Conservation (phyloP, 1,140 invertebrate species). For the Heterodera schachtii region DNA sequence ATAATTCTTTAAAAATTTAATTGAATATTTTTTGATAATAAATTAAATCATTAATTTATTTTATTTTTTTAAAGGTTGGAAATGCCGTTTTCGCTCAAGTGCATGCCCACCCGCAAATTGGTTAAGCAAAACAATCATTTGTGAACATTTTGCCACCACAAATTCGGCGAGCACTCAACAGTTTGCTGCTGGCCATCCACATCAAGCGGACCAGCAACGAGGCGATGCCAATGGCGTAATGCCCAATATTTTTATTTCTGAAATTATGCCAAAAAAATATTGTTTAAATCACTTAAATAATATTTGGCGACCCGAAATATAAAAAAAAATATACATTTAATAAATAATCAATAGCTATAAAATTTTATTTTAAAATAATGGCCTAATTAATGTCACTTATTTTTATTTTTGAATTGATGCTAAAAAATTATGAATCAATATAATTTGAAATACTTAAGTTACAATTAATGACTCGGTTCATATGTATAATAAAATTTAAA, state of each 20-base stretch:
- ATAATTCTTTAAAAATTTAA: too few species aligned
- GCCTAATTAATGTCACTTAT: too few species aligned
- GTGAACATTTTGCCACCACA: conserved; percentile 19
- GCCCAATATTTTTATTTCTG: neutral
- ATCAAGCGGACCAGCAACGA: neutral
- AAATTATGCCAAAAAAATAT: neutral
- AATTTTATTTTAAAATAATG: neutral
- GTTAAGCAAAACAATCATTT: conserved; percentile 2
- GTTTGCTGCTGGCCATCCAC: neutral
- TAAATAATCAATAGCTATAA: neutral
- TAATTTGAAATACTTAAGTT: too few species aligned
- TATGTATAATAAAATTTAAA: too few species aligned
- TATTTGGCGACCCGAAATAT: neutral
- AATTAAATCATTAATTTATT: neutral
- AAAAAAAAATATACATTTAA: too few species aligned
- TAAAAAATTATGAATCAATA: too few species aligned
- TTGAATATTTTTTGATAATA: neutral
- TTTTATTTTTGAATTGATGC: too few species aligned
- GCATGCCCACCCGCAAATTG: neutral
- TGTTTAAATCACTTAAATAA: neutral
- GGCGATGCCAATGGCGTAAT: conserved; percentile 22
- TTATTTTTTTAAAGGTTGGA: conserved; percentile 11
- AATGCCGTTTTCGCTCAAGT: conserved; percentile 22
- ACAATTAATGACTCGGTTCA: too few species aligned
- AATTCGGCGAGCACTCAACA: neutral